Base-by-base conservation (phyloP, 2,888 invertebrate genomes). In the Cotesia congregata region DNA sequence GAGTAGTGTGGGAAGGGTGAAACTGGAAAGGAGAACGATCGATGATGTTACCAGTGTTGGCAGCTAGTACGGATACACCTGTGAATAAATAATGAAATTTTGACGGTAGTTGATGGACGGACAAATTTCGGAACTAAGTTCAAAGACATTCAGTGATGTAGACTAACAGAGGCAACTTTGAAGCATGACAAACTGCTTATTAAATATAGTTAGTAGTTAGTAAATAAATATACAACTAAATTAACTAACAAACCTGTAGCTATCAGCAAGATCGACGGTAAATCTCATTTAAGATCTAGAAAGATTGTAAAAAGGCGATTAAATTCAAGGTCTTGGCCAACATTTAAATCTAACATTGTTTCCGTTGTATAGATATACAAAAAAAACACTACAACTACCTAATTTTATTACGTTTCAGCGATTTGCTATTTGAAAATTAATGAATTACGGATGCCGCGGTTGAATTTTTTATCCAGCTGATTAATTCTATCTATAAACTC, bases 21-120 rank as follows among this genome's bases (percentile, higher is more conserved):
- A 81, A 79, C 79, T 79, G 77, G 79, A 81, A 80, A 80, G 72
- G 78, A 79, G 81, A 80, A 78, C 81, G 79, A 81, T 81, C 80
- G 79, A 81, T 81, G 79, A 77, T 74, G 77, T 77, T 78, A 77
- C 80, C 64, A 61, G 60, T 76, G 20, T 59, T 59, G 75, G 40
- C 64, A 75, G 39, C 75, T 50, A 62, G 20, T 30, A 68, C 50
- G n/a, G 50, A 70, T 70, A 70, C 59, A 70, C 20, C 20, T 50
- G 70, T 59, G 70, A 70, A 70, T 70, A 70, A 67, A 73, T 61
- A 67, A 67, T 73, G 59, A 73, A 73, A 67, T 73, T 30, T 67
- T 73, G 38, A 39, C 38, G 30, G 38, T 1, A 12, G 12, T 60
- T 70, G 70, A 70, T 50, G 59, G 20, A 50, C 50, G 50, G 50